Percentiles rank a stretch among this genome's conserved stretches.
Evolutionary conservation across 2,113 vertebrate species (phyloP).

Genomic region (Axis porcinus): DNA sequence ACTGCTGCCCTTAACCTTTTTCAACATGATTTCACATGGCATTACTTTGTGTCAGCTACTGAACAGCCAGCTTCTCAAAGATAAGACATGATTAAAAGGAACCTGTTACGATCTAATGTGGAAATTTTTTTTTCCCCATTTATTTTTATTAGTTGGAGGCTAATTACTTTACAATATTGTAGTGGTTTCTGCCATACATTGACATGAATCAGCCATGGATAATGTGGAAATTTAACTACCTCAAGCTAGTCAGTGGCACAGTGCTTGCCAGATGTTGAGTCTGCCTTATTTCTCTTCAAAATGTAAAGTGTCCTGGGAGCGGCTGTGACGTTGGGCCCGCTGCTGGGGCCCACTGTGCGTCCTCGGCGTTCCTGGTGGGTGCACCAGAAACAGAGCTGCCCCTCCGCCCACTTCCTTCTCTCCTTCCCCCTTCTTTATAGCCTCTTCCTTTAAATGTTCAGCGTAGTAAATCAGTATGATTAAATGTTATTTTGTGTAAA

Average conservation of each 20-base stretch:
- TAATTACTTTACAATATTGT: no score
- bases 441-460: background rate
- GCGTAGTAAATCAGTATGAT: background rate
- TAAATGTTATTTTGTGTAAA: background rate
- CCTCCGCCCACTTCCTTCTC: background rate
- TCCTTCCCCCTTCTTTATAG: background rate
- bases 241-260: background rate
- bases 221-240: background rate
- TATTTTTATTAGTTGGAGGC: no score
- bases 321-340: background rate
- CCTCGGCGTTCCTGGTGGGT: rapidly evolving
- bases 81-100: background rate
- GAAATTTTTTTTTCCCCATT: background rate
- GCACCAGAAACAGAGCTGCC: background rate
- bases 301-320: background rate
- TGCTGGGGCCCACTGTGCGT: rapidly evolving
- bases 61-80: background rate
- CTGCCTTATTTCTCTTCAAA: background rate
- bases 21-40: background rate
- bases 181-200: no score
- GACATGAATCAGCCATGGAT: background rate
- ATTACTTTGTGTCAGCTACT: background rate
- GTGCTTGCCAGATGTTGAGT: background rate
- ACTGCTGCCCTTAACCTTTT: background rate
- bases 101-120: background rate